These are phyloP conservation scores for Gari tellinella DNA, from an alignment of 2,888 invertebrate species.

Conservation along the genomic window DNA sequence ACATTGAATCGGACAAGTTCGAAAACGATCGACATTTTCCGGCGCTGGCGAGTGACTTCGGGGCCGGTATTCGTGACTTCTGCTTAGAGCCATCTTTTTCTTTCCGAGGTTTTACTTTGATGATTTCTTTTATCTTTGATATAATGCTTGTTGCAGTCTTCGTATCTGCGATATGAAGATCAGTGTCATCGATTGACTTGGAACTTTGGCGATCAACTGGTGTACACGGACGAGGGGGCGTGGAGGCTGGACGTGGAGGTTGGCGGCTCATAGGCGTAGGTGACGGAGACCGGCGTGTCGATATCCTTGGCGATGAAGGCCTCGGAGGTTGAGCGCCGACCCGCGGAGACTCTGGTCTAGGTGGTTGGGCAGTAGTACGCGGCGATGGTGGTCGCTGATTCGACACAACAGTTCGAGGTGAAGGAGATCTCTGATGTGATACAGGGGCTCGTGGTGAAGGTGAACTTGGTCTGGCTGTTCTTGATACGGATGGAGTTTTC, in stretches of 20 bases:
- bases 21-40: slow-evolving; percentile 70
- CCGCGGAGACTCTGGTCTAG: slow-evolving; percentile 28
- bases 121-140: slow-evolving; percentile 75
- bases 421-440: slow-evolving; percentile 32
- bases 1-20: slow-evolving; percentile 47
- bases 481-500: slow-evolving; percentile 1
- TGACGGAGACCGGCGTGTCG: slow-evolving; percentile 3
- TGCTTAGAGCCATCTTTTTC: slow-evolving; percentile 62
- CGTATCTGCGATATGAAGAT: slow-evolving; percentile 19
- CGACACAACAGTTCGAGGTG: slow-evolving; percentile 26
- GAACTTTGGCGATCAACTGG: slow-evolving; percentile 43
- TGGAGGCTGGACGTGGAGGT: slow-evolving; percentile 42
- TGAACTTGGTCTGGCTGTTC: slow-evolving; percentile 18
- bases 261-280: slow-evolving; percentile 21
- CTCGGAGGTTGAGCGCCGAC: slow-evolving; percentile 18
- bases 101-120: slow-evolving; percentile 72
- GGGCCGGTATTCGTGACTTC: slow-evolving; percentile 73
- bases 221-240: slow-evolving; percentile 57
- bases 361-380: slow-evolving; percentile 10
- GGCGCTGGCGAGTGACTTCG: slow-evolving; percentile 60
- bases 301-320: slow-evolving; percentile 22
- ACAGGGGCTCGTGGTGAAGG: slow-evolving; percentile 25
- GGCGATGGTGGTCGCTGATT: slow-evolving; percentile 30
- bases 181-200: slow-evolving; percentile 44
- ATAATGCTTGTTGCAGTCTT: slow-evolving; percentile 58